These are phyloP conservation scores for Bagarius yarrelli DNA, from an alignment of 2,113 vertebrate genomes.

Conservation along the genomic window DNA sequence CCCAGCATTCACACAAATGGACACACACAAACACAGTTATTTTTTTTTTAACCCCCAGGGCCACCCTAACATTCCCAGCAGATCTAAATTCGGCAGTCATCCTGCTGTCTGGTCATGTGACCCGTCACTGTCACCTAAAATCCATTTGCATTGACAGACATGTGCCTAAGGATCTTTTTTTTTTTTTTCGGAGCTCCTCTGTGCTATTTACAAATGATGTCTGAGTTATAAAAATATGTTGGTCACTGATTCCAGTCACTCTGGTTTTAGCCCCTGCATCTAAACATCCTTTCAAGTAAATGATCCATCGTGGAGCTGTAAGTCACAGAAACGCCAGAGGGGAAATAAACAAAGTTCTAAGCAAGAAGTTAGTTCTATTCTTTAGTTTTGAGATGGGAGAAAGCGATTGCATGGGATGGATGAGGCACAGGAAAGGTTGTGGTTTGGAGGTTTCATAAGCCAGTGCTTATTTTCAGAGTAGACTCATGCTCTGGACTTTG, in stretches of 20 bases:
- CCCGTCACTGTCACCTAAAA: slow-evolving; percentile 24
- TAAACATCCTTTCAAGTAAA: slow-evolving; percentile 20
- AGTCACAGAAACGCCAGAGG: slow-evolving; percentile 19
- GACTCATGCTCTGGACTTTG: not conserved
- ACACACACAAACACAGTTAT: not conserved
- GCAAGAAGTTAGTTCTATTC: not conserved
- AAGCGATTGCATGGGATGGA: not conserved
- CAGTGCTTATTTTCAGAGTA: not conserved
- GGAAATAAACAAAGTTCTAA: slow-evolving; percentile 12
- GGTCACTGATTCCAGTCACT: slow-evolving; percentile 58
- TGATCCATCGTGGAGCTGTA: not conserved
- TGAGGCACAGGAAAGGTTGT: slow-evolving; percentile 9
- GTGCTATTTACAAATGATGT: slow-evolving; percentile 51
- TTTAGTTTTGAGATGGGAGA: slow-evolving; percentile 8
- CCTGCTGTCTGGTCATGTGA: slow-evolving; percentile 10
- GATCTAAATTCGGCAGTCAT: slow-evolving; percentile 62
- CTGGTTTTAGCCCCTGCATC: slow-evolving; percentile 33
- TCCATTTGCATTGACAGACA: slow-evolving; percentile 34
- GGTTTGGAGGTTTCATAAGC: slow-evolving; percentile 2
- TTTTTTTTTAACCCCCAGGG: not conserved
- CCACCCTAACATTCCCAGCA: slow-evolving; percentile 20
- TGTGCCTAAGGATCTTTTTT: slow-evolving; percentile 27
- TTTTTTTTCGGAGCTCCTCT: slow-evolving; percentile 38
- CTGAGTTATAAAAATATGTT: slow-evolving; percentile 63
- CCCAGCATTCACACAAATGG: not conserved